Evolutionary conservation across 2,113 vertebrate genomes (phyloP), one percentile per base, ranked within the genome.

Genomic region (Spea bombifrons): DNA sequence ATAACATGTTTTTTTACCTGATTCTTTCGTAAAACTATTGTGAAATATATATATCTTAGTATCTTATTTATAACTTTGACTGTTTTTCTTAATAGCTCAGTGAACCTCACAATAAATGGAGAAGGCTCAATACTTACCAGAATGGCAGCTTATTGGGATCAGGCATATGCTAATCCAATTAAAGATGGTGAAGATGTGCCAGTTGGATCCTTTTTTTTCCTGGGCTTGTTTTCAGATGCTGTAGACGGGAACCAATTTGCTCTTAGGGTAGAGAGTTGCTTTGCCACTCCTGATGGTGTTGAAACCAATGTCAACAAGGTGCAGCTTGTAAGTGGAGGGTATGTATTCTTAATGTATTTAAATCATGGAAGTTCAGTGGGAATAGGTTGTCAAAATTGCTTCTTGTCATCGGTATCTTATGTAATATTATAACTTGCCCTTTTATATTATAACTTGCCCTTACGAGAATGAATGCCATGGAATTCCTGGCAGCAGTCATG

Each of bases 291-390:
- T 17, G 76, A 78, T 53, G 70, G 70, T 53, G 50, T 71, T 15
- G 15, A 30, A 1, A 78, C 71, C 47, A 78, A 71, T 71, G 76
- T 78, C 46, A 78, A 78, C 68, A 78, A 71, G 13, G 69, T 65
- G 16, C 15, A 16, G 4, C 61, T 78, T 71, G 48, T 78, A 57
- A 52, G 13, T 8, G 57, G 68, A 71, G 76, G 76, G 76, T 78
- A 78, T 3, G 69, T 65, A 43, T 71, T 52, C 13, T 13, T 13
- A 0, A 13, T 52, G 6, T 59, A 30, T 46, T 52, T 49, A 49
- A 55, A 3, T 63, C 3, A 64, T 59, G 2, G 30, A 30, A 30
- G 30, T 1, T 30, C 30, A 30, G 2, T 30, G 30, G 2, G 30
- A 30, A 30, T 30, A 30, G 30, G 30, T 30, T 30, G 30, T 30